Percentiles rank a stretch among this genome's conserved stretches.
Conservation (phyloP, 1,140 invertebrate species). For the Nomia melanderi region DNA sequence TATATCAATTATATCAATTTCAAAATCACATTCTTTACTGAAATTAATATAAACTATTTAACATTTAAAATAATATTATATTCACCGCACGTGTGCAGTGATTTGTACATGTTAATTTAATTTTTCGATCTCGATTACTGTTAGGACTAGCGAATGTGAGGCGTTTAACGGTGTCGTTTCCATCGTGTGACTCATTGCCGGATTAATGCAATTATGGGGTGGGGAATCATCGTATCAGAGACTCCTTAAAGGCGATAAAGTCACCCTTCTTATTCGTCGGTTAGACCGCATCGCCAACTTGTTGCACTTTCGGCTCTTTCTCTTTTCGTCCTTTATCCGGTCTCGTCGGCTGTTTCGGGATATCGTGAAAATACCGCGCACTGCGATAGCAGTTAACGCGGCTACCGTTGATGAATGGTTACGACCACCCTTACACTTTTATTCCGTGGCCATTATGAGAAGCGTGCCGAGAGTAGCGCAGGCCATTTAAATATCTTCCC, state of each 20-base stretch:
- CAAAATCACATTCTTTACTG: too few relatives aligned
- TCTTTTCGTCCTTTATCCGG: background rate
- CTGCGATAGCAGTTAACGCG: constrained; percentile 10
- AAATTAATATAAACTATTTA: too few relatives aligned
- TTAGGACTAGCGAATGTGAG: background rate
- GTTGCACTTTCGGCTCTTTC: constrained; percentile 21
- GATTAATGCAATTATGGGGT: constrained; percentile 53
- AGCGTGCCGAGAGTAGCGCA: background rate
- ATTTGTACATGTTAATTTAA: too few relatives aligned
- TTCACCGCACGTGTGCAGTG: too few relatives aligned
- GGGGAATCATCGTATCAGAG: constrained; percentile 8
- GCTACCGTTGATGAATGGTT: constrained; percentile 17
- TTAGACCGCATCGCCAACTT: constrained; percentile 29
- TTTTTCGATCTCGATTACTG: constrained; percentile 41
- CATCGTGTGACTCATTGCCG: constrained; percentile 29
- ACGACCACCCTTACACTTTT: background rate
- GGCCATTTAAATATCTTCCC: background rate
- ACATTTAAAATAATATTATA: too few relatives aligned
- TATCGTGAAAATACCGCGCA: constrained; percentile 7
- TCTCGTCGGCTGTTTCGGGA: background rate
- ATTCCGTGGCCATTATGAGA: background rate
- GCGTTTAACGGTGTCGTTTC: constrained; percentile 56
- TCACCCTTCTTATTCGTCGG: background rate
- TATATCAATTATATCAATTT: too few relatives aligned
- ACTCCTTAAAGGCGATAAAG: constrained; percentile 16